These are phyloP conservation scores for Onychostruthus taczanowskii DNA, from an alignment of 2,113 vertebrate species.

Conservation along the genomic window DNA sequence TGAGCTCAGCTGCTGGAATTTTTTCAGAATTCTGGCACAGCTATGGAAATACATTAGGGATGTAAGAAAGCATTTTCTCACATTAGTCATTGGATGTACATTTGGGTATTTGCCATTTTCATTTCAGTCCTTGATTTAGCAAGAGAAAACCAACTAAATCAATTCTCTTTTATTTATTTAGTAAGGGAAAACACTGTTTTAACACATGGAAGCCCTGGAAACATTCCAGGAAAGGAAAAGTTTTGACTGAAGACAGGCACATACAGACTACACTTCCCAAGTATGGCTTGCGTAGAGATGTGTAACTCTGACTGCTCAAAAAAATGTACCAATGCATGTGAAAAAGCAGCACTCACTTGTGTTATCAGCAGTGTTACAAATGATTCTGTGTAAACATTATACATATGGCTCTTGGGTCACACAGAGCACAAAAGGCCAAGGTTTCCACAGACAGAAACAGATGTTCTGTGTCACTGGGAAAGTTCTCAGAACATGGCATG, in stretches of 20 bases:
- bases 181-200: background rate
- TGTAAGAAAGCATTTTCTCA: background rate
- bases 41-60: background rate
- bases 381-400: background rate
- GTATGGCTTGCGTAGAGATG: background rate
- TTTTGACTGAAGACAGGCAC: background rate
- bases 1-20: background rate
- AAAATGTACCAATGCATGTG: background rate
- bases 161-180: background rate
- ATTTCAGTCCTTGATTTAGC: background rate
- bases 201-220: background rate
- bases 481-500: background rate
- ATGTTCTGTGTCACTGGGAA: background rate
- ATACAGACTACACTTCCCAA: background rate
- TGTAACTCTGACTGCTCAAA: background rate
- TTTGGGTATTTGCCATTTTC: background rate
- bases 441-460: background rate
- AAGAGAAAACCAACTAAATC: background rate
- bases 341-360: background rate
- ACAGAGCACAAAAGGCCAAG: background rate
- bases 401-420: background rate
- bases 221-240: background rate
- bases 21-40: background rate
- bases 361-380: background rate
- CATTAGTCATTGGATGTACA: background rate